Evolutionary conservation across 2,888 invertebrate species (phyloP), one percentile per base, ranked within the genome.

Genomic region (Allolobophora icterica): DNA sequence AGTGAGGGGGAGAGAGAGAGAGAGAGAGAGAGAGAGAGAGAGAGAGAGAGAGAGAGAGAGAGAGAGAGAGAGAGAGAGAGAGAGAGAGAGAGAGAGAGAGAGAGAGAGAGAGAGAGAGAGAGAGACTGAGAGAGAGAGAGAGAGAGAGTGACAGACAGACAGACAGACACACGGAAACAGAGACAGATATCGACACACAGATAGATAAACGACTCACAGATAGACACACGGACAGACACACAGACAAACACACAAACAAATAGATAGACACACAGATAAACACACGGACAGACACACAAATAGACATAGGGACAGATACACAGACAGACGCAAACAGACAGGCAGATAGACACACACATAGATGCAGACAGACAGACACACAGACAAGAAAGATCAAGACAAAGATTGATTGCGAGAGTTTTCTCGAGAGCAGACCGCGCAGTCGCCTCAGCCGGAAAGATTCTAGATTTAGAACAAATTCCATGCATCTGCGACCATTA

Each of bases 391-490:
- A 42, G 8, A 17, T 52, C 1, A 52, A 52, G 30, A 71, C 30
- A n/a, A n/a, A 30, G 71, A 71, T 71, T 71, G 71, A 71, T n/a
- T 30, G n/a, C n/a, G n/a, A n/a, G 6, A n/a, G n/a, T 71, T 71
- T n/a, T 71, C 8, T n/a, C 71, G 71, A 11, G 30, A 11, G 30
- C 71, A 71, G 52, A 52, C 24, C 24, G 24, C 52, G 24, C 52
- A 6, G 24, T 52, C 52, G 71, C 6, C 71, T 5, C 11, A 71
- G 71, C 71, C n/a, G 71, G 71, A 71, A 71, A 30, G 71, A 71
- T 71, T 52, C 52, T 52, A 52, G 52, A 52, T 52, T 71, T 71
- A n/a, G 71, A 71, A 71, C n/a, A n/a, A 71, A 71, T 71, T 71
- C n/a, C 71, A 71, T 30, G 71, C 71, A 6, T 71, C 71, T 4